phyloP scores from a whole-genome alignment of 2,797 vertebrate species.

The Iguana delicatissima region DNA sequence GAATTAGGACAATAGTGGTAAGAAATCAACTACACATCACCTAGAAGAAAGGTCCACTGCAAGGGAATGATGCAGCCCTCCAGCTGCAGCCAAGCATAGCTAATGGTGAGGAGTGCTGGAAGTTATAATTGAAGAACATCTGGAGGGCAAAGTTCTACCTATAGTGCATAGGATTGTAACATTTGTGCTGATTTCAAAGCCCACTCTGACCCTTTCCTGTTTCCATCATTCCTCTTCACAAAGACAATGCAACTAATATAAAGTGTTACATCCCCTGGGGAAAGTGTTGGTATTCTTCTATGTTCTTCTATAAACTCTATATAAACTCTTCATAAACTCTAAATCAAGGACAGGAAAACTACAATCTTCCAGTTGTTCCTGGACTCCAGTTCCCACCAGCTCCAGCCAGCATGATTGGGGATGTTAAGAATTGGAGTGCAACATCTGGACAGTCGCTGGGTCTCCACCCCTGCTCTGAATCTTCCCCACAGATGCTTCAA shows the following conservation, averaged over 20 bases:
- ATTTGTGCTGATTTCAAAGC: slow-evolving; percentile 78
- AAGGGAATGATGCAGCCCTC: no score
- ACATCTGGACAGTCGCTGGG: background rate
- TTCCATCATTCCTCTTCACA: slow-evolving; percentile 59
- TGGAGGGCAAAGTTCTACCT: no score
- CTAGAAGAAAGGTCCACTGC: background rate
- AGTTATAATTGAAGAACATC: no score
- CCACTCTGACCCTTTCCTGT: slow-evolving; percentile 47
- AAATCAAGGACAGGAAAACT: no score
- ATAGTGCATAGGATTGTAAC: background rate
- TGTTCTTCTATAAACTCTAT: no score
- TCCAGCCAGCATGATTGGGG: background rate
- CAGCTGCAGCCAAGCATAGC: no score
- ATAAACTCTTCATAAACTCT: no score
- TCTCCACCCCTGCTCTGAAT: background rate
- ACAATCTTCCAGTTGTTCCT: background rate
- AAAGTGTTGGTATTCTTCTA: no score
- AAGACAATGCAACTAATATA: slow-evolving; percentile 54
- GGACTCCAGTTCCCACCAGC: background rate
- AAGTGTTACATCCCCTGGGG: slow-evolving; percentile 30
- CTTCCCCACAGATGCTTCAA: background rate
- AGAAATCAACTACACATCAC: slow-evolving; percentile 70
- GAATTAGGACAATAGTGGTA: slow-evolving; percentile 87
- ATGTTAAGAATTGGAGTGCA: background rate
- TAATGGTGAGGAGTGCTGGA: no score